phyloP scores from a whole-genome alignment of 2,797 vertebrate genomes.

The Lindbergichthys nudifrons region DNA sequence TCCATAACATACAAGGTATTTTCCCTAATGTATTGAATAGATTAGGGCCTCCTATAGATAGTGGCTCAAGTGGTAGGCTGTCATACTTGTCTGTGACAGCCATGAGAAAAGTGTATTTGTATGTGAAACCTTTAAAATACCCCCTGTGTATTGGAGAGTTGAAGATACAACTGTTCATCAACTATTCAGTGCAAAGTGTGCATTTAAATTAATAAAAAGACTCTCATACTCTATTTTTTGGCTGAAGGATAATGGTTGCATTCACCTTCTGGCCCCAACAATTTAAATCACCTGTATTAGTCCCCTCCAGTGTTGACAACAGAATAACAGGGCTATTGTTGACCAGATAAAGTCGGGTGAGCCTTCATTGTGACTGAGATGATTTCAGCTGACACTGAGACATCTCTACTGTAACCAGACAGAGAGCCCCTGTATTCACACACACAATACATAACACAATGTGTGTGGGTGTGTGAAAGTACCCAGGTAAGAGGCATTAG shows the following conservation, averaged over 20 bases:
- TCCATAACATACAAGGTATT: constrained; percentile 2
- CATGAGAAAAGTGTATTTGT: constrained; percentile 34
- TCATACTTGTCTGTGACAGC: constrained; percentile 24
- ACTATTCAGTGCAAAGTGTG: constrained; percentile 3
- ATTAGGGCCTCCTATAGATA: not conserved
- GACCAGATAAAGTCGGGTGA: constrained; percentile 32
- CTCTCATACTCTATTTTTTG: constrained; percentile 28
- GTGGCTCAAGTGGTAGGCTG: constrained; percentile 22
- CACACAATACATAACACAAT: constrained; percentile 52
- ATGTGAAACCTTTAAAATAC: constrained; percentile 35
- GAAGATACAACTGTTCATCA: constrained; percentile 28
- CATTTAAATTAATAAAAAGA: constrained; percentile 27
- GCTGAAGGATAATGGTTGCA: constrained; percentile 46
- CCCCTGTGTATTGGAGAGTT: not conserved
- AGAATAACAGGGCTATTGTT: constrained; percentile 68
- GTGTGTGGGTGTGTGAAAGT: constrained; percentile 18
- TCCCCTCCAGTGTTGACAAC: constrained; percentile 55
- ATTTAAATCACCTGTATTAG: constrained; percentile 60
- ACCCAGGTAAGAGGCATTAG: constrained; percentile 33
- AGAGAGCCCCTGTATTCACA: constrained; percentile 64
- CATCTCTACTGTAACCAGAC: constrained; percentile 49
- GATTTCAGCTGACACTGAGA: constrained; percentile 69
- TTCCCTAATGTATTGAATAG: not conserved
- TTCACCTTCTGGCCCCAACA: constrained; percentile 39
- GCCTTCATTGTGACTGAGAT: constrained; percentile 48